Percentiles rank a stretch among this genome's conserved stretches.
These are phyloP conservation scores for Alectura lathami DNA, from an alignment of 2,113 vertebrate genomes.

Conservation along the genomic window DNA sequence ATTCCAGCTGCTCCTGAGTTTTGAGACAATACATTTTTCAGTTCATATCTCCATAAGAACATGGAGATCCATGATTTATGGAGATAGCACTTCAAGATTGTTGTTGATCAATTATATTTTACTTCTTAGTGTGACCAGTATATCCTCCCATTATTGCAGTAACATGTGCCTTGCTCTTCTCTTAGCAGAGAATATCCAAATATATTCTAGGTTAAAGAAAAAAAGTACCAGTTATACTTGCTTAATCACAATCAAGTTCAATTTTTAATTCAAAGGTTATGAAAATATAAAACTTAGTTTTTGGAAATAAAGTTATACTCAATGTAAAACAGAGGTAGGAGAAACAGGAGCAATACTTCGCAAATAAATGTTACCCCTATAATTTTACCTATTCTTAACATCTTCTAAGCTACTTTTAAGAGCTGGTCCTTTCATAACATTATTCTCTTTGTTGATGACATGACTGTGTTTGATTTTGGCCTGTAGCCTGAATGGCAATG, in stretches of 20 bases:
- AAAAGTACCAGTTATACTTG: neutral
- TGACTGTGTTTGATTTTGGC: slow-evolving; percentile 9
- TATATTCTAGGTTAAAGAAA: neutral
- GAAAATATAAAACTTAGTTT: neutral
- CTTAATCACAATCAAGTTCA: neutral
- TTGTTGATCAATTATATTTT: neutral
- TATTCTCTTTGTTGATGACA: neutral
- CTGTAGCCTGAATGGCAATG: slow-evolving; percentile 11
- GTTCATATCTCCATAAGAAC: neutral
- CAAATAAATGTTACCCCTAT: neutral
- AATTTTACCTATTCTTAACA: neutral
- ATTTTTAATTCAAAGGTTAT: neutral
- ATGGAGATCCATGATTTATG: neutral
- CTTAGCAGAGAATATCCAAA: neutral
- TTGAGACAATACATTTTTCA: neutral
- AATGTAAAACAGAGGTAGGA: neutral
- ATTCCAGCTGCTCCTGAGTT: neutral
- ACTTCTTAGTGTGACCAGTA: neutral
- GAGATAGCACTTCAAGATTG: neutral
- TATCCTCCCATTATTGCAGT: neutral
- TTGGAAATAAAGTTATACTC: neutral
- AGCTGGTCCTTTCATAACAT: neutral
- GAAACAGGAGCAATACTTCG: neutral
- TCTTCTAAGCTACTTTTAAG: neutral
- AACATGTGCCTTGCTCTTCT: neutral